Conservation (phyloP, 2,113 vertebrate genomes). For the Tichodroma muraria region DNA sequence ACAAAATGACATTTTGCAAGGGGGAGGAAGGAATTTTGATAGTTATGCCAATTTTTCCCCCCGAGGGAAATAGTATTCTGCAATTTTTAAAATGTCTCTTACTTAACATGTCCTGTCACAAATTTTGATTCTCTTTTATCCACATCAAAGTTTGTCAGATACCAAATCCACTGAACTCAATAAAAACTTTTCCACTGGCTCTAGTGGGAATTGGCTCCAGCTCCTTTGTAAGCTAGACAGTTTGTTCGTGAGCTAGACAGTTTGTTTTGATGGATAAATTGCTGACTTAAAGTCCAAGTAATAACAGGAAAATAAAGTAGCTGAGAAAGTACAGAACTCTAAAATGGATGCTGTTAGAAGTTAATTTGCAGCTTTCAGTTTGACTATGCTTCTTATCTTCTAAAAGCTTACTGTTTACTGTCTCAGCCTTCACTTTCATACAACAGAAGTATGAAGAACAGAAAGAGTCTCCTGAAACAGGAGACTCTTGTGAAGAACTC, state of each 20-base stretch:
- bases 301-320: not conserved
- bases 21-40: not conserved
- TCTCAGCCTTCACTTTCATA: not conserved
- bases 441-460: not conserved
- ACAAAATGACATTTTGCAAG: not conserved
- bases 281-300: constrained; percentile 16
- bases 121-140: not conserved
- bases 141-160: not conserved
- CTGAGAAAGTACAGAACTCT: not conserved
- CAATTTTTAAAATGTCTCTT: not conserved
- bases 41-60: not conserved
- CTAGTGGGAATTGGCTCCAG: constrained; percentile 28
- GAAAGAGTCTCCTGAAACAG: too few relatives aligned
- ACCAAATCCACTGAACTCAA: not conserved
- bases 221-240: constrained; percentile 24
- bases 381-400: not conserved
- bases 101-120: not conserved
- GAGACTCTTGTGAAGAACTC: not conserved
- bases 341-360: not conserved
- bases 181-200: constrained; percentile 35
- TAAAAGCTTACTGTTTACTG: not conserved
- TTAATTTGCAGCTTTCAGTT: not conserved
- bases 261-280: constrained; percentile 43
- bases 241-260: constrained; percentile 30
- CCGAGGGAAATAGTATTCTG: not conserved